These are phyloP conservation scores for Choristoneura rosaceana DNA, from an alignment of 2,888 invertebrate species.

Conservation along the genomic window DNA sequence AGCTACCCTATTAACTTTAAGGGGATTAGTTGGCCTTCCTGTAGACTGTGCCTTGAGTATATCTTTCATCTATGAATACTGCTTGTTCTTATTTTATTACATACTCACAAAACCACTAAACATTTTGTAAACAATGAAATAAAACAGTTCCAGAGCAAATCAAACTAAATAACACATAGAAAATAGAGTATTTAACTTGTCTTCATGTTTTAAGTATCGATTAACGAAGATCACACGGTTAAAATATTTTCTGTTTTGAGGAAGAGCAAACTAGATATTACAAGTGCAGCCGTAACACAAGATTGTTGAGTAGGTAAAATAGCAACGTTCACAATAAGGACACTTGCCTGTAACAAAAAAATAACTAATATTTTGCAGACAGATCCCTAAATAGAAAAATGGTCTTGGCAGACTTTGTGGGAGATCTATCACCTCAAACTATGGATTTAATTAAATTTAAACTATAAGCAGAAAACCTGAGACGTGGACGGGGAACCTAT, in stretches of 20 bases:
- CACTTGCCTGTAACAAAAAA: too few species aligned
- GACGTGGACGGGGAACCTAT: too few species aligned
- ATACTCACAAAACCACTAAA: neutral
- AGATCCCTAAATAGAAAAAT: too few species aligned
- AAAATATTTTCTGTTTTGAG: neutral
- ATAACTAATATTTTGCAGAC: too few species aligned
- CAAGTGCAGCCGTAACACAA: too few species aligned
- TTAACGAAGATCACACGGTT: neutral
- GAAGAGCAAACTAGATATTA: too few species aligned
- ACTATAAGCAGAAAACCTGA: too few species aligned
- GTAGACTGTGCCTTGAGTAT: neutral
- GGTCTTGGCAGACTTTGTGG: too few species aligned
- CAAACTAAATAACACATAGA: neutral
- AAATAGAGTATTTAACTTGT: neutral
- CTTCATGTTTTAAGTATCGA: neutral
- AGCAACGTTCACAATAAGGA: too few species aligned
- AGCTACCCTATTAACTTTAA: conserved; percentile 4
- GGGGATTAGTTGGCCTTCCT: neutral
- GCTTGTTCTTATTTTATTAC: neutral
- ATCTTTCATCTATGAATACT: neutral
- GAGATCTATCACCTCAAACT: too few species aligned
- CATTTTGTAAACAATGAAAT: neutral
- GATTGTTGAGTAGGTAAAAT: too few species aligned
- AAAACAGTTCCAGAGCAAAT: neutral
- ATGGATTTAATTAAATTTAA: too few species aligned